Conservation (phyloP, 2,888 invertebrate genomes). For the Cataglyphis albicans region DNA sequence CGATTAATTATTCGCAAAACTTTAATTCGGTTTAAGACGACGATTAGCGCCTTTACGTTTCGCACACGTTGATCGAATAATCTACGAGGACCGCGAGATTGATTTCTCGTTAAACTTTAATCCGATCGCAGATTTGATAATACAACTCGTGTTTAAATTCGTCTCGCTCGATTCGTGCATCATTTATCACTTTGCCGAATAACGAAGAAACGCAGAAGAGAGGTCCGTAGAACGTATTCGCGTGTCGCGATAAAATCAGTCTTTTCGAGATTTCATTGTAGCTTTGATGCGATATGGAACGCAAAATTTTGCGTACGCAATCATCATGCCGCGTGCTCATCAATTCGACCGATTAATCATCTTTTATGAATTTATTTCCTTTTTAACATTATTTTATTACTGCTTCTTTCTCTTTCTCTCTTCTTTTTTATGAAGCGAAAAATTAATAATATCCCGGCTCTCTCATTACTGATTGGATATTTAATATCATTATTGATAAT, state of each 20-base stretch:
- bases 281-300: not conserved
- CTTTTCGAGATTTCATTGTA: constrained; percentile 17
- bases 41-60: constrained; percentile 25
- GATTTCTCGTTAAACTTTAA: constrained; percentile 40
- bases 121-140: constrained; percentile 40
- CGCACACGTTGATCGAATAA: not conserved
- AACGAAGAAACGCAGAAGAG: constrained; percentile 4
- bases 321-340: not conserved
- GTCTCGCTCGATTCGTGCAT: constrained; percentile 32
- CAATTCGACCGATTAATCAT: constrained; percentile 3
- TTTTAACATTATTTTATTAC: not conserved
- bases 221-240: not conserved
- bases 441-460: not conserved
- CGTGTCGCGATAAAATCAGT: constrained; percentile 22
- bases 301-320: constrained; percentile 14
- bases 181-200: constrained; percentile 17
- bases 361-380: not conserved
- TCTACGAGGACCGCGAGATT: constrained; percentile 25
- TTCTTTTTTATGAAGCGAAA: not conserved
- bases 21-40: constrained; percentile 42
- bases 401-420: not conserved
- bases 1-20: constrained; percentile 48
- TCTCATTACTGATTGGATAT: constrained; percentile 18
- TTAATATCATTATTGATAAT: constrained; percentile 19
- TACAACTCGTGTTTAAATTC: constrained; percentile 35